Evolutionary conservation across 2,888 invertebrate species (phyloP), one percentile per base, ranked within the genome.

Genomic region (Cremastinae sp.): DNA sequence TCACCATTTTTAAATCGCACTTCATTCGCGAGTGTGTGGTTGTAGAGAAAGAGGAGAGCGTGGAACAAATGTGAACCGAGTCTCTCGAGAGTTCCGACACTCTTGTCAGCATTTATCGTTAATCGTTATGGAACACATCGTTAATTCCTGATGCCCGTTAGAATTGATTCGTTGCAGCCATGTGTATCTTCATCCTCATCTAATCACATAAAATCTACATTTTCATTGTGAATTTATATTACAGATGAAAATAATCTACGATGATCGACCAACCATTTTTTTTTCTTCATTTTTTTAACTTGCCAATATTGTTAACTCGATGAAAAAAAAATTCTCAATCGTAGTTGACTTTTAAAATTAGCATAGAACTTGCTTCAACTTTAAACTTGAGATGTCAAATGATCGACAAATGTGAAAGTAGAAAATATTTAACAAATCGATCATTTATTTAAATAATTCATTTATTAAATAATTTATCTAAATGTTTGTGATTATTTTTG

Each of bases 71-170:
- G 53, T 22, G 7, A 38, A 22, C 8, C 12, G 28, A 16, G 14
- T 22, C 4, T 51, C 12, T 61, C 54, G 49, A 14, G n/a, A 38
- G 20, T 58, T 43, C 68, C 49, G 28, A 59, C 38, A 49, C 41
- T 64, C 28, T 41, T 45, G 51, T 74, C 59, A 73, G 69, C 56
- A 69, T 45, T 51, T 70, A 73, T 74, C 65, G 62, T 43, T 64
- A 68, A 76, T 74, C 82, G 83, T 85, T 85, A 81, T 85, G 85
- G 84, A 85, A 86, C 84, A 86, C 84, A 81, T 71, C 84, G 86
- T 83, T 87, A 84, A 87, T 86, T 85, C 85, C 86, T 85, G 86
- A 80, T 83, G 87, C 84, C 86, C 82, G 62, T 71, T 77, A 76
- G 64, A 73, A 69, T 64, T n/a, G 36, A n/a, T 41, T 64, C 64